Evolutionary conservation across 2,113 vertebrate species (phyloP).

Genomic region (Notothenia rossii): DNA sequence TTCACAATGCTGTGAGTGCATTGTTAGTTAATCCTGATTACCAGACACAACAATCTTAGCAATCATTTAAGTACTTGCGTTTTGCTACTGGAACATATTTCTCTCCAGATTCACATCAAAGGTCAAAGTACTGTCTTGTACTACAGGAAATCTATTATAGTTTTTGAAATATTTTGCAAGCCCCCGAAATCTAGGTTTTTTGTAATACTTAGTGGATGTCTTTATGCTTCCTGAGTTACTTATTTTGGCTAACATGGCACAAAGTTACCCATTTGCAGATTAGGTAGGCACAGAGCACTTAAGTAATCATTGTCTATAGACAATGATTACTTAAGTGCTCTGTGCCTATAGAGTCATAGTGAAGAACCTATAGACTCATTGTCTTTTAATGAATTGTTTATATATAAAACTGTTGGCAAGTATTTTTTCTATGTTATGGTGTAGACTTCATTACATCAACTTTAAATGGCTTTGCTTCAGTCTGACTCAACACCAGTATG

Average conservation of each 20-base stretch:
- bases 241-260: not conserved
- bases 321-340: too few relatives aligned
- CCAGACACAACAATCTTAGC: not conserved
- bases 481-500: not conserved
- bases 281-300: too few relatives aligned
- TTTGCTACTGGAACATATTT: not conserved
- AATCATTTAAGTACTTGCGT: not conserved
- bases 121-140: not conserved
- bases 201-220: too few relatives aligned
- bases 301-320: not conserved
- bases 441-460: not conserved
- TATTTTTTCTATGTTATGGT: not conserved
- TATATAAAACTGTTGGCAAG: not conserved
- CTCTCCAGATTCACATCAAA: not conserved
- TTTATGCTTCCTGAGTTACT: too few relatives aligned
- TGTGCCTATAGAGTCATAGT: too few relatives aligned
- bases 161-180: not conserved
- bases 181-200: too few relatives aligned
- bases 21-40: not conserved
- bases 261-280: not conserved
- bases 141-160: not conserved
- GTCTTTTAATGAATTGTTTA: not conserved
- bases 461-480: not conserved
- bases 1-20: not conserved
- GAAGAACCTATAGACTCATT: too few relatives aligned